Percentiles rank a stretch among this genome's conserved stretches.
Conservation (phyloP, 2,888 invertebrate species). For the Harpalus rufipes region DNA sequence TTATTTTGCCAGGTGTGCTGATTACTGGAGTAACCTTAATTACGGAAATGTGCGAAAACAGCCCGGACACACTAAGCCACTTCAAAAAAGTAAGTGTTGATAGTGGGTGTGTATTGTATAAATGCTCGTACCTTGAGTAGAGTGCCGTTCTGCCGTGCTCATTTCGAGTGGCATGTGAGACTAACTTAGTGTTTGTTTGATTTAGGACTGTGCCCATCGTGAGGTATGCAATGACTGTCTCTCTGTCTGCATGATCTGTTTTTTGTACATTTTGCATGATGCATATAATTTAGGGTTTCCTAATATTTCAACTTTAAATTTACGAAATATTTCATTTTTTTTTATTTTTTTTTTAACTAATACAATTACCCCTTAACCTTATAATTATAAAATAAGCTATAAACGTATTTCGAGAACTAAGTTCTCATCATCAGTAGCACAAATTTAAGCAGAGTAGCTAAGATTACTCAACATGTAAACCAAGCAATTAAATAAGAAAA, state of each 20-base stretch:
- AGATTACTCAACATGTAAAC: no score
- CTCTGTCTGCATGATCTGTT: constrained; percentile 58
- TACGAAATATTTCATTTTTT: neutral
- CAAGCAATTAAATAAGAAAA: no score
- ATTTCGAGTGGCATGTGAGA: constrained; percentile 60
- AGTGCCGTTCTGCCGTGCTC: constrained; percentile 37
- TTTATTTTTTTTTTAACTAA: no score
- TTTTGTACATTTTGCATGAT: constrained; percentile 73
- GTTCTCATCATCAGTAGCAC: no score
- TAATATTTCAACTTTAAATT: neutral
- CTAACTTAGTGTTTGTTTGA: constrained; percentile 75
- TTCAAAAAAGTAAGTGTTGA: constrained; percentile 94
- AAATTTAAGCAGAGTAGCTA: no score
- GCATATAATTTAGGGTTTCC: constrained; percentile 64
- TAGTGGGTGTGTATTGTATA: constrained; percentile 69
- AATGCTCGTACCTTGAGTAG: constrained; percentile 63
- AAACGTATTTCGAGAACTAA: no score
- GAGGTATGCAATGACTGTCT: constrained; percentile 75
- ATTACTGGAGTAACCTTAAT: constrained; percentile 99
- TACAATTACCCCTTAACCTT: no score
- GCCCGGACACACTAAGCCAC: constrained; percentile 97
- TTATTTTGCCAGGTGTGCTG: constrained; percentile 86
- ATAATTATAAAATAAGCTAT: no score
- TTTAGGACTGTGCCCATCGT: constrained; percentile 79
- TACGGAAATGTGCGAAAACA: constrained; percentile 99